A percentile compares a stretch with the other conserved stretches of the same genome.
Evolutionary conservation across 2,797 vertebrate genomes (phyloP).

Genomic region (Prunella strophiata): DNA sequence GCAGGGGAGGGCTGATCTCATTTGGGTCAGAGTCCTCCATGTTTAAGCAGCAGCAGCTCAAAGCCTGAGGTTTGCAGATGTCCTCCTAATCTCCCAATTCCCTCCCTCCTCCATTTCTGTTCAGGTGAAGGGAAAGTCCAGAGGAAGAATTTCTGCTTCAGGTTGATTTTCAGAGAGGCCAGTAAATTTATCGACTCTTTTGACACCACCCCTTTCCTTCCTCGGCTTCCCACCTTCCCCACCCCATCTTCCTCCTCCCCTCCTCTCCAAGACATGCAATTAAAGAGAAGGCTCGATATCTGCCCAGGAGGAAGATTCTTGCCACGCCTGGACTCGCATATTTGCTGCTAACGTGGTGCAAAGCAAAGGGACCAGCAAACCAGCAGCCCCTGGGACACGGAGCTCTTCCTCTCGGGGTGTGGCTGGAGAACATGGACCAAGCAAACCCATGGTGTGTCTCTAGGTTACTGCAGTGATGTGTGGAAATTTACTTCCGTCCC

Average conservation of each 20-base stretch:
- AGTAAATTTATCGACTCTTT: conserved; percentile 64
- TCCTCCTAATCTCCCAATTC: not conserved
- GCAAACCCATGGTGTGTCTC: conserved; percentile 18
- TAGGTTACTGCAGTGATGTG: conserved; percentile 23
- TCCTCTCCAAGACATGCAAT: conserved; percentile 38
- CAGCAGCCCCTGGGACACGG: not conserved
- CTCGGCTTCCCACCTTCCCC: not conserved
- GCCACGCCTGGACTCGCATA: not conserved
- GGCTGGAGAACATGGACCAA: conserved; percentile 43
- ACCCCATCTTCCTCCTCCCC: not conserved
- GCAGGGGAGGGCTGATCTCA: not conserved
- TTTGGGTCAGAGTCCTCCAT: not conserved
- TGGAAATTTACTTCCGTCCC: not conserved
- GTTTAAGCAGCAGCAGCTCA: not conserved
- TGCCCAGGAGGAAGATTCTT: conserved; percentile 55
- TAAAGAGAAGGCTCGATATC: conserved; percentile 38
- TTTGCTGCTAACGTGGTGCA: conserved; percentile 43
- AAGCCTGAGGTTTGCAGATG: not conserved
- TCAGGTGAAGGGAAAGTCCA: conserved; percentile 69
- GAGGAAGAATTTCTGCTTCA: conserved; percentile 69
- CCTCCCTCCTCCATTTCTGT: conserved; percentile 45
- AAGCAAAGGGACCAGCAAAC: conserved; percentile 55
- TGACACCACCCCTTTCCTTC: conserved; percentile 54
- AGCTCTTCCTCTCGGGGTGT: not conserved
- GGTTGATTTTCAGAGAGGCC: conserved; percentile 66